Base-by-base conservation (phyloP, 2,113 vertebrate species). In the Salminus brasiliensis region DNA sequence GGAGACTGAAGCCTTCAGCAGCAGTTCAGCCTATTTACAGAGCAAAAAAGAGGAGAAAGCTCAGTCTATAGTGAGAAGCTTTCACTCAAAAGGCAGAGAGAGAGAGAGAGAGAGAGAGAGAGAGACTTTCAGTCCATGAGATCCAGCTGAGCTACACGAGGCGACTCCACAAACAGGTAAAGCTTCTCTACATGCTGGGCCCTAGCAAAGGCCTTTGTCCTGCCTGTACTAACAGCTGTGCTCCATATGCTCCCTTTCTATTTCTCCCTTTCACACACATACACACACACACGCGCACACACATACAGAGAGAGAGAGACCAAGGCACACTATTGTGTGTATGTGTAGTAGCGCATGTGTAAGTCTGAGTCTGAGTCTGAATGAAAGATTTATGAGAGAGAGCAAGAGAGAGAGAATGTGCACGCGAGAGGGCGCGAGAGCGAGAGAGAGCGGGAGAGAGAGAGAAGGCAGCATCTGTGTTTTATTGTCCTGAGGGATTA, bases 401-500 rank as follows among this genome's bases (percentile, higher is more conserved):
- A 43, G 12, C 8, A 11, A 43, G 8, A 43, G 41, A 10, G 12
- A 43, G 41, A 52, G 34, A 32, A n/a, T n/a, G n/a, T 30, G 65
- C 30, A 41, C 0, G 43, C 36, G 25, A 69, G 34, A 53, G n/a
- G 29, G 11, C 16, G 18, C 53, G 16, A 66, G 70, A 59, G 30
- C 29, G 32, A 36, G 62, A 70, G 49, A 21, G 60, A 53, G 74
- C 29, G 23, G 21, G 23, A 47, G 29, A 66, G 65, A 62, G 43
- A 47, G 81, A 29, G 76, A 41, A 68, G 41, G 43, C 66, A 79
- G 69, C 85, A 88, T 87, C 81, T 87, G 84, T 82, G 78, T 88
- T 81, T 84, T 87, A 87, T 84, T 87, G 85, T 83, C 73, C 43
- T 60, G 39, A 63, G 70, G 80, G 80, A 84, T 85, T 88, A 83